phyloP scores from a whole-genome alignment of 2,888 invertebrate species.

The Hirtodrosophila alboralis region DNA sequence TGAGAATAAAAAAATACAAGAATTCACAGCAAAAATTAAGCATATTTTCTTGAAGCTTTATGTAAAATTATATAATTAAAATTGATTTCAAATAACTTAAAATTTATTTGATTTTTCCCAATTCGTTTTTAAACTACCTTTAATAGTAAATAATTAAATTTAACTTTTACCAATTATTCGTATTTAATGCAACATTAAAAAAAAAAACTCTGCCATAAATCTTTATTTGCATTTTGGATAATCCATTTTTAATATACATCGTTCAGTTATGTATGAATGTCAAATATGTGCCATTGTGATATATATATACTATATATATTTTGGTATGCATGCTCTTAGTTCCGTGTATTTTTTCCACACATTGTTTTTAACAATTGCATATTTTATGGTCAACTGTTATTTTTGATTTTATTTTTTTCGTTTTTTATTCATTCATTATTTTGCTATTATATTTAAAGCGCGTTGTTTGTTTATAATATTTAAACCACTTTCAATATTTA shows the following conservation, averaged over 20 bases:
- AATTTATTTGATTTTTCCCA: no score
- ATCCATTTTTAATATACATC: constrained; percentile 44
- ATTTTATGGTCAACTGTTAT: constrained; percentile 20
- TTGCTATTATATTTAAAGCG: constrained; percentile 19
- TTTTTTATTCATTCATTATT: constrained; percentile 27
- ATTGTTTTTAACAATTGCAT: constrained; percentile 26
- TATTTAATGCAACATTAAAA: no score
- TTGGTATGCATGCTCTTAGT: constrained; percentile 4
- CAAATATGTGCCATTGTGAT: constrained; percentile 2
- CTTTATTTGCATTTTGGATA: constrained; percentile 1
- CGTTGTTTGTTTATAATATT: constrained; percentile 33
- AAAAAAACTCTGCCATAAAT: neutral
- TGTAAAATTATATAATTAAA: no score
- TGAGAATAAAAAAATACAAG: no score
- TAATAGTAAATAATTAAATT: no score
- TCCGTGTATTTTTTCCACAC: constrained; percentile 4
- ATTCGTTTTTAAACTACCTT: no score
- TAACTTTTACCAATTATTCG: no score
- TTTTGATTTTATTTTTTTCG: constrained; percentile 5
- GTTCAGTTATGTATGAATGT: constrained; percentile 5
- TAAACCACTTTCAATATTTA: constrained; percentile 67
- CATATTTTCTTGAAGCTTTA: no score
- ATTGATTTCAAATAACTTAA: no score
- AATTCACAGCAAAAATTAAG: no score
- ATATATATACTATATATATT: neutral